A percentile compares a stretch with the other conserved stretches of the same genome.
Conservation (phyloP, 1,140 invertebrate species). For the Bombus confusus region DNA sequence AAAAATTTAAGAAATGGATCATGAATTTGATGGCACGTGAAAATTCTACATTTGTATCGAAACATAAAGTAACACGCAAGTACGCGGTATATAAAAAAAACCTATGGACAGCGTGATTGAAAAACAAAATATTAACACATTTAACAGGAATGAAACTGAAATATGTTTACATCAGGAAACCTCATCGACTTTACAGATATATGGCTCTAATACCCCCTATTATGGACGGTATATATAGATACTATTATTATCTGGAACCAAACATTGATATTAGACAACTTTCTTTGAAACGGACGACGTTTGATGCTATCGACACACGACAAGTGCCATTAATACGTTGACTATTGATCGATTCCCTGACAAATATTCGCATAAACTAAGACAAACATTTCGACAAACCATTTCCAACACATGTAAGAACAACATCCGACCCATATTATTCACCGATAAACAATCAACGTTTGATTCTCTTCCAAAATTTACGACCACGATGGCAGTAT, state of each 20-base stretch:
- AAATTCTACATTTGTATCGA: neutral
- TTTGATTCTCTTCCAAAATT: neutral
- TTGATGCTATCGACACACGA: neutral
- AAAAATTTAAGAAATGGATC: neutral
- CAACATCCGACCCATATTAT: neutral
- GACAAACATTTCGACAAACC: neutral
- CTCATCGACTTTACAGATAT: neutral
- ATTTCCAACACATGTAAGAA: neutral
- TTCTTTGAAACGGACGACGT: neutral
- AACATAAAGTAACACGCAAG: neutral
- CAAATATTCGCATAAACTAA: neutral
- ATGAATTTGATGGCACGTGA: neutral
- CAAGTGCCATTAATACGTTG: neutral
- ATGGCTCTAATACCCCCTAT: neutral
- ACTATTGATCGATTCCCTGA: neutral
- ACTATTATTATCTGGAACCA: neutral
- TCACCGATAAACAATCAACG: neutral
- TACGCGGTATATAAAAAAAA: neutral
- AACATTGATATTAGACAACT: neutral
- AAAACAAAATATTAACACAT: neutral
- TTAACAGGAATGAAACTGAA: neutral
- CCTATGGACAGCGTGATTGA: neutral
- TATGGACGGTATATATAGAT: neutral
- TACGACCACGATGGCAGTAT: conserved; percentile 10
- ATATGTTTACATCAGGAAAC: neutral